Evolutionary conservation across 1,140 invertebrate genomes (phyloP), one percentile per base, ranked within the genome.

Genomic region (Solenopsis fugax): DNA sequence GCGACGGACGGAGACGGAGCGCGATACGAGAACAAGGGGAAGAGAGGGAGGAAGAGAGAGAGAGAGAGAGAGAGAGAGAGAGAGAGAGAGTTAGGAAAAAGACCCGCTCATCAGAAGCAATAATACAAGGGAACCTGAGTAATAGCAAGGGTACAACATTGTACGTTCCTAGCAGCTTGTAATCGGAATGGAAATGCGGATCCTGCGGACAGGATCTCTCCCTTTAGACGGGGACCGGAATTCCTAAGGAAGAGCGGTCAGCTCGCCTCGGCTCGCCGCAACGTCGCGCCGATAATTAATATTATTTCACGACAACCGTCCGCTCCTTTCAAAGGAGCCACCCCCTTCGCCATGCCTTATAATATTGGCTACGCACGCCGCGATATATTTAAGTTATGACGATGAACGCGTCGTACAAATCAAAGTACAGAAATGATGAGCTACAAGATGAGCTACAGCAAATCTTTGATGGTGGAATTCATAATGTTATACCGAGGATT

Each of bases 171-270:
- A 82, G 72, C 56, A 72, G 65, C 65, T 87, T 72, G 67, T 82
- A 87, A 87, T 87, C 65, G 78, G 13, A 87, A 87, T 84, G 85
- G 85, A 87, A 87, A 87, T 87, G 78, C 64, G 77, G 41, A 82
- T 71, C 45, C 54, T 62, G 54, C 54, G 56, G 67, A 82, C 62
- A 48, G 41, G 58, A 48, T 67, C 62, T 67, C 62, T 50, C 75
- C n/a, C 37, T 52, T 78, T 41, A 65, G 37, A 80, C 50, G 73
- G 37, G 73, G 60, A 78, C 54, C 54, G 69, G 54, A 75, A 84
- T 85, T 67, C 50, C 73, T 64, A 54, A 86, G 85, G 41, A 81
- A 80, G 64, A 60, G 34, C 60, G 73, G 37, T 69, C 24, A 34
- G 37, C n/a, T 75, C 54, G 52, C 56, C 80, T 84, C 21, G 69